Evolutionary conservation across 2,797 vertebrate species (phyloP), one percentile per base, ranked within the genome.

Genomic region (Chiroxiphia lanceolata): DNA sequence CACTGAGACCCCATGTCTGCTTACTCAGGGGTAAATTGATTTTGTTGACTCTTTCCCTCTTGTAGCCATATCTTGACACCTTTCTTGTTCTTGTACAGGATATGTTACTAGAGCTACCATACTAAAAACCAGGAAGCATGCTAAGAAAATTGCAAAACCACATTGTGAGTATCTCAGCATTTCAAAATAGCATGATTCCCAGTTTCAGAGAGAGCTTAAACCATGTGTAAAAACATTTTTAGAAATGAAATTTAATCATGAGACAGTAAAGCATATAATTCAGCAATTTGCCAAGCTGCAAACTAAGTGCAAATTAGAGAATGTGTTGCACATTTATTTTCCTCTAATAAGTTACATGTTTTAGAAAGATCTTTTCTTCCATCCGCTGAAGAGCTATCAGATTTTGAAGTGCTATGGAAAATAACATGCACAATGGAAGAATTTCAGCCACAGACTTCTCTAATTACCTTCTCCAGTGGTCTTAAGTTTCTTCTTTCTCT

Each of bases 361-460:
- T 91, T 40, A 75, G 36, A 60, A 90, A 38, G 13, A 22, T 31
- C 15, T 78, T 76, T 72, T 70, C 50, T 89, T 95, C 33, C 47
- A 63, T 56, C 34, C 31, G 31, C 21, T 78, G 78, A 65, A 60
- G 15, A 92, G 26, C 14, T 87, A 77, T 34, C 23, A 50, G 42
- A 7, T n/a, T 85, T 64, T 87, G 79, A 94, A 83, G 33, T 44
- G 40, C 17, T 70, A 38, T 67, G 85, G 87, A 92, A 94, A 94
- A 89, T 76, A 86, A 79, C 25, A 20, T 40, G 19, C 42, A 54
- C 29, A 76, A 61, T 64, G 64, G 44, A 93, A 92, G 31, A 78
- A 82, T 83, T 89, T 93, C 54, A 92, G 69, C 61, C 75, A 85
- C 69, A 82, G 26, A 19, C 17, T 92, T 94, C 93, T 96, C 71